Percentiles rank a stretch among this genome's conserved stretches.
phyloP scores from a whole-genome alignment of 1,140 invertebrate species.

The Heliconius congener region DNA sequence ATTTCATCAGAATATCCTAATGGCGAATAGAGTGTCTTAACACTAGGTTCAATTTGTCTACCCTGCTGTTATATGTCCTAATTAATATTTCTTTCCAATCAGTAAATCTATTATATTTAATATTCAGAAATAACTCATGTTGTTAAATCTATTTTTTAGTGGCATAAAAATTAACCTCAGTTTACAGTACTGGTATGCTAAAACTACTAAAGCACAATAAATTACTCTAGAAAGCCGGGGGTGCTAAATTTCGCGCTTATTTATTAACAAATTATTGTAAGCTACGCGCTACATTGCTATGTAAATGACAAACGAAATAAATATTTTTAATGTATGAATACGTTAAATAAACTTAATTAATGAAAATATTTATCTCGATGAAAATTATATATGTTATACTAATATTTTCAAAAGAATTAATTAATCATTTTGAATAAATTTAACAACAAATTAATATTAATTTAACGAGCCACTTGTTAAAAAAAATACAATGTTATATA shows the following conservation, averaged over 20 bases:
- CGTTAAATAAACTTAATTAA: neutral
- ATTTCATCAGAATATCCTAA: too few relatives aligned
- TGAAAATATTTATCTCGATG: neutral
- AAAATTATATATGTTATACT: neutral
- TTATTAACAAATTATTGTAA: slow-evolving; percentile 13
- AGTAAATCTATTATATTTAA: neutral
- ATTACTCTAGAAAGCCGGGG: neutral
- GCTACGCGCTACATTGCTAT: neutral
- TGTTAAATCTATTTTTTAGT: neutral
- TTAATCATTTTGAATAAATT: neutral
- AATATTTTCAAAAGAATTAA: neutral
- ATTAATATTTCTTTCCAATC: too few relatives aligned
- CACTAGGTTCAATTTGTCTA: too few relatives aligned
- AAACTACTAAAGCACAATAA: neutral
- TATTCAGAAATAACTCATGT: neutral
- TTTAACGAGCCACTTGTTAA: neutral
- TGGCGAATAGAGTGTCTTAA: too few relatives aligned
- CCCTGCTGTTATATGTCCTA: too few relatives aligned
- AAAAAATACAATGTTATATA: too few relatives aligned
- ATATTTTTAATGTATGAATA: neutral
- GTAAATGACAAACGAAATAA: neutral
- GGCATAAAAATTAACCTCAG: neutral
- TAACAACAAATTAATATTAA: neutral
- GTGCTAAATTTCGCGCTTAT: neutral
- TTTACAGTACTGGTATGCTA: neutral